Conservation (phyloP, 2,888 invertebrate species). For the Oxystoma pomonae region DNA sequence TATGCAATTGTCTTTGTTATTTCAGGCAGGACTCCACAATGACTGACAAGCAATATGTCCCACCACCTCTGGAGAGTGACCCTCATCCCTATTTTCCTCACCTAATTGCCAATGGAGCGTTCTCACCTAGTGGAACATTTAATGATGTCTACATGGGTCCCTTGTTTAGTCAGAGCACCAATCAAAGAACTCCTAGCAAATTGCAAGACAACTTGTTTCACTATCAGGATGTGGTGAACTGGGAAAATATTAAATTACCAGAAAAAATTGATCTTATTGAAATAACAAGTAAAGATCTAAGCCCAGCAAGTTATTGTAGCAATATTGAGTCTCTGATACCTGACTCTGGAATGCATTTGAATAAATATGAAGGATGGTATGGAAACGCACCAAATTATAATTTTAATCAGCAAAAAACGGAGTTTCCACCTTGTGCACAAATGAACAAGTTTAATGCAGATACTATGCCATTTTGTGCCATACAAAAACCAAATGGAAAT, state of each 20-base stretch:
- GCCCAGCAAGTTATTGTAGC: constrained; percentile 41
- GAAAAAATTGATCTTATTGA: constrained; percentile 42
- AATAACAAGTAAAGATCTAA: constrained; percentile 41
- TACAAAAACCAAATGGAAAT: constrained; percentile 31
- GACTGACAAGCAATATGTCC: constrained; percentile 11
- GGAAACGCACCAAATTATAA: constrained; percentile 25
- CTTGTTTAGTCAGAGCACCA: constrained; percentile 8
- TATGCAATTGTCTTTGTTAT: no score
- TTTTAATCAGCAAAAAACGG: constrained; percentile 33
- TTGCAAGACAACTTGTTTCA: constrained; percentile 5
- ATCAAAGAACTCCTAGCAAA: constrained; percentile 1
- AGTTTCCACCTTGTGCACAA: constrained; percentile 42
- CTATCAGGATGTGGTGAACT: constrained; percentile 24
- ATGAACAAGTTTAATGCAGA: constrained; percentile 27
- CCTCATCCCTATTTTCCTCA: constrained; percentile 9
- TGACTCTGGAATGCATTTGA: constrained; percentile 32
- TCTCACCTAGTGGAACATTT: constrained; percentile 15
- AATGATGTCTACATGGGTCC: constrained; percentile 13
- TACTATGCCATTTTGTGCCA: constrained; percentile 34
- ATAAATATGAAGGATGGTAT: constrained; percentile 32
- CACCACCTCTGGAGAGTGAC: constrained; percentile 2
- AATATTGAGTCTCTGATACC: constrained; percentile 36
- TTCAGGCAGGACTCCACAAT: neutral
- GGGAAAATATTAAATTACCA: constrained; percentile 29
- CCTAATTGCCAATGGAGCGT: constrained; percentile 14